These are phyloP conservation scores for Dallia pectoralis DNA, from an alignment of 2,797 vertebrate species.

Conservation along the genomic window DNA sequence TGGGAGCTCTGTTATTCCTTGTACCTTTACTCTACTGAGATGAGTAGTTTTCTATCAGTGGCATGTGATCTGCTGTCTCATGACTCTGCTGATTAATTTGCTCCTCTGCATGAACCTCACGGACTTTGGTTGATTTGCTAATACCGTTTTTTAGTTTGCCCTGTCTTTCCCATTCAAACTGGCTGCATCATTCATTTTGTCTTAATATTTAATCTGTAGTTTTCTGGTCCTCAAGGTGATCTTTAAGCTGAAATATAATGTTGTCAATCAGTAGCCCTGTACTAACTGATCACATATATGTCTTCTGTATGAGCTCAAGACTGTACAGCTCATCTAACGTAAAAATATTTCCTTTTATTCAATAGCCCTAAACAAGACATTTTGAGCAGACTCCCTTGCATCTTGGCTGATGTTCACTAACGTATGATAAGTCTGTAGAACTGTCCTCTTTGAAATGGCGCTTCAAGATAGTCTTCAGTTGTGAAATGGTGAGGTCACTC, in stretches of 20 bases:
- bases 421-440: constrained; percentile 29
- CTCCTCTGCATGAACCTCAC: neutral
- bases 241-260: constrained; percentile 38
- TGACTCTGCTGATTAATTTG: neutral
- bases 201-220: constrained; percentile 37
- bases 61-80: neutral
- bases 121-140: neutral
- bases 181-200: constrained; percentile 31
- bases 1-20: neutral
- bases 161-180: constrained; percentile 20
- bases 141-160: constrained; percentile 2
- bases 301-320: constrained; percentile 29
- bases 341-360: constrained; percentile 34
- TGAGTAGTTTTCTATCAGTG: neutral
- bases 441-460: constrained; percentile 44
- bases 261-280: constrained; percentile 33
- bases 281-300: constrained; percentile 21
- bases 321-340: constrained; percentile 28
- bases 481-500: constrained; percentile 20
- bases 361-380: constrained; percentile 30
- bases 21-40: neutral
- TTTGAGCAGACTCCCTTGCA: constrained; percentile 30
- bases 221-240: constrained; percentile 16
- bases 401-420: constrained; percentile 35
- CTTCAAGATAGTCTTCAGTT: constrained; percentile 21